Evolutionary conservation across 2,797 vertebrate genomes (phyloP).

Genomic region (Hipposideros larvatus): DNA sequence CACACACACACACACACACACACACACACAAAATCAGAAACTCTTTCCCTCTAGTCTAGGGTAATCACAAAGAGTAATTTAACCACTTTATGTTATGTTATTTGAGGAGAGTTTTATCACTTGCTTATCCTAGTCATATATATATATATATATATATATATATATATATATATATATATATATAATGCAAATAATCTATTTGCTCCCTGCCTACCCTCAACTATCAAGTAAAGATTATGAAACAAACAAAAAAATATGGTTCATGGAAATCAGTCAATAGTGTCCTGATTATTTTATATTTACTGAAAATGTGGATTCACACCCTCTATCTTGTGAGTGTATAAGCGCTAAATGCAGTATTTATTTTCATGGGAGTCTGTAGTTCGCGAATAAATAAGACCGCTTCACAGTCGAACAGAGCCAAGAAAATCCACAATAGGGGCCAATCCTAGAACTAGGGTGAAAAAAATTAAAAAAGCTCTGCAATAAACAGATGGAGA

Average conservation of each 20-base stretch:
- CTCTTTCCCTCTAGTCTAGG: neutral
- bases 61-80: neutral
- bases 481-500: neutral
- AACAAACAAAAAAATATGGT: conserved; percentile 41
- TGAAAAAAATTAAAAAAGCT: neutral
- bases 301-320: conserved; percentile 46
- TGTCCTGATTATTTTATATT: conserved; percentile 13
- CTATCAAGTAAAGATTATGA: conserved; percentile 29
- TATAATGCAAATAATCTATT: neutral
- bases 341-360: neutral
- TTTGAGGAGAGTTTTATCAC: conserved; percentile 38
- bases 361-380: neutral
- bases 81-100: neutral
- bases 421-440: conserved; percentile 15
- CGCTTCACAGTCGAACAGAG: neutral
- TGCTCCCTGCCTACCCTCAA: neutral
- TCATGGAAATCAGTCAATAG: conserved; percentile 43
- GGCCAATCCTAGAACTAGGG: neutral
- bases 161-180: neutral
- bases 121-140: neutral
- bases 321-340: neutral
- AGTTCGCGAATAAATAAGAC: neutral
- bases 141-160: neutral
- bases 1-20: neutral
- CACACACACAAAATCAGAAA: neutral